These are phyloP conservation scores for Deroptyus accipitrinus DNA, from an alignment of 2,113 vertebrate genomes.

Conservation along the genomic window DNA sequence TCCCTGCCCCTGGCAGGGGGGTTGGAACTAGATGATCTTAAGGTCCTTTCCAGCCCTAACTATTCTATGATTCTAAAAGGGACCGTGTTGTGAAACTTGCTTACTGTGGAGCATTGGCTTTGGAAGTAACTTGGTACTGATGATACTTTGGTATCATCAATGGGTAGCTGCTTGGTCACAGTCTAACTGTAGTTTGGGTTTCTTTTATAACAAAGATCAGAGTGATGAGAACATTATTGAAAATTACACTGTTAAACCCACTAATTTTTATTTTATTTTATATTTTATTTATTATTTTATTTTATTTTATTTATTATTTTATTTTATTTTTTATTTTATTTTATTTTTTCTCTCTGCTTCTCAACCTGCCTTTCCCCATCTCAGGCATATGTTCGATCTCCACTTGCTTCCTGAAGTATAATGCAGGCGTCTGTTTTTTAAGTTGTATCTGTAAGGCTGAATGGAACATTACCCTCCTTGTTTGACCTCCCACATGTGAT, in stretches of 20 bases:
- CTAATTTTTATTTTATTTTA: not conserved
- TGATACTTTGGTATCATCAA: not conserved
- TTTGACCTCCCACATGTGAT: conserved; percentile 6
- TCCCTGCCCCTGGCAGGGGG: too few relatives aligned
- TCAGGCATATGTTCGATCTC: not conserved
- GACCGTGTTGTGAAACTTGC: not conserved
- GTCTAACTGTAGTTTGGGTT: not conserved
- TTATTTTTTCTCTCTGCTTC: not conserved
- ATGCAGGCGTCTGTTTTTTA: not conserved
- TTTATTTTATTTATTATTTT: not conserved
- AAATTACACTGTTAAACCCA: not conserved
- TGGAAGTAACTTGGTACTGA: not conserved
- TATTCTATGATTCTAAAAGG: not conserved
- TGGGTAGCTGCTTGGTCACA: not conserved
- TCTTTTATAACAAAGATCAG: not conserved
- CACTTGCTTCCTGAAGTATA: not conserved
- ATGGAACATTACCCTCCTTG: conserved; percentile 4
- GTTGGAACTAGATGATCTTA: too few relatives aligned
- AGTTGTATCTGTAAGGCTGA: not conserved
- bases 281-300: not conserved
- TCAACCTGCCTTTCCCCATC: not conserved
- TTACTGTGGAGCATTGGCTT: not conserved
- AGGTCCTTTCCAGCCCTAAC: too few relatives aligned
- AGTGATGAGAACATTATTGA: not conserved
- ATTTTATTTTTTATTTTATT: not conserved